Evolutionary conservation across 1,140 invertebrate genomes (phyloP), one percentile per base, ranked within the genome.

Genomic region (Diploscapter pachys): DNA sequence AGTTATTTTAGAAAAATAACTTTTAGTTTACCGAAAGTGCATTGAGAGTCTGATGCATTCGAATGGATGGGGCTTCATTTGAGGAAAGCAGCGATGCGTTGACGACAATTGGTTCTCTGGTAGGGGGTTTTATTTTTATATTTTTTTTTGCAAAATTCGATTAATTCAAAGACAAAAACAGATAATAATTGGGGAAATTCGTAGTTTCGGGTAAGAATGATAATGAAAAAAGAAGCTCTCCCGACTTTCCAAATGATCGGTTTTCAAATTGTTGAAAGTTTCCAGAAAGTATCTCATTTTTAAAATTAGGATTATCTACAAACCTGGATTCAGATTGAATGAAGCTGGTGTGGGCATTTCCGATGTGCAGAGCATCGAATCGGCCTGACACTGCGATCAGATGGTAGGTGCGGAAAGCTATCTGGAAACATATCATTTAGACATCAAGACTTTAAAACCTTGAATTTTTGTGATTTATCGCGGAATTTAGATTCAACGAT

Each of bases 351-450:
- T n/a, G 31, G n/a, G 51, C 65, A 2, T 67, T 54, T 13, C 62
- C 54, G 6, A 74, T n/a, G 56, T 54, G 73, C 49, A 74, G 66
- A 3, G 73, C 73, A 52, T 74, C 73, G 57, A 74, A 74, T 3
- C 73, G 73, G 5, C 73, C 73, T 50, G 73, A 74, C 3, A 74
- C 73, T 3, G 73, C 55, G 5, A 74, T 61, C 2, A 57, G 49
- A 54, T 74, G 73, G 57, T 66, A 74, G 8, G 73, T 74, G 63
- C 73, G 73, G 54, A 66, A 74, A 31, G 73, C 73, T 50, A 74
- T 50, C 72, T 67, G 65, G 6, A 67, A 67, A 3, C 6, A 50
- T 8, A n/a, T 8, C 31, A 31, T 31, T 31, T 31, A 31, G 31
- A 31, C 31, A 1, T 31, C 31, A 31, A 0, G 31, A 31, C 31